phyloP scores from a whole-genome alignment of 2,888 invertebrate species.

The Galerucella calmariensis region DNA sequence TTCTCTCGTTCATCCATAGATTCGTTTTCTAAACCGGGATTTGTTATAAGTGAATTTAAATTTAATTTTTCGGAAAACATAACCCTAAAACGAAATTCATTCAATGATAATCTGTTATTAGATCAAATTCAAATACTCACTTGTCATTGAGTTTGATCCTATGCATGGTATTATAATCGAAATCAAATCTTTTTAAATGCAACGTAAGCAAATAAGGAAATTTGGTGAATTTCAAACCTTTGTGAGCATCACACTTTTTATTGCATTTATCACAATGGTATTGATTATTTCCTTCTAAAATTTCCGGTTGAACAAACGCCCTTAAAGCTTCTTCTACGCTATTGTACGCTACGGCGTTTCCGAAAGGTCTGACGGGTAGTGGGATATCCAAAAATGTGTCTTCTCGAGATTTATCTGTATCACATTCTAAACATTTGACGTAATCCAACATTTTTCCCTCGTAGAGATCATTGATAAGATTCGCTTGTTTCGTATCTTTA shows the following conservation, averaged over 20 bases:
- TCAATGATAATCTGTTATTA: background rate
- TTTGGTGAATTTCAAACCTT: conserved; percentile 86
- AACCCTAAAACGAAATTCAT: conserved; percentile 69
- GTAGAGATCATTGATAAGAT: conserved; percentile 84
- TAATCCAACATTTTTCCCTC: conserved; percentile 85
- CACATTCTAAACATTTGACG: conserved; percentile 88
- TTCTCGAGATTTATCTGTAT: conserved; percentile 82
- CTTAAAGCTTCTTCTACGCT: conserved; percentile 84
- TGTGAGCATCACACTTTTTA: conserved; percentile 89
- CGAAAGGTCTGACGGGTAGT: conserved; percentile 85
- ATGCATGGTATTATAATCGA: conserved; percentile 85
- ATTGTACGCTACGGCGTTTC: conserved; percentile 78
- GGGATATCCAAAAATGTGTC: conserved; percentile 90
- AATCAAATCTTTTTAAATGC: conserved; percentile 90
- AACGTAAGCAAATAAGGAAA: conserved; percentile 89
- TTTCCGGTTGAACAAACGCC: conserved; percentile 87
- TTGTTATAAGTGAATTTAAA: conserved; percentile 76
- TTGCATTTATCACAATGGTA: conserved; percentile 88
- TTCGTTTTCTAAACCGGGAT: conserved; percentile 57
- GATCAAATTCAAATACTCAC: conserved; percentile 64
- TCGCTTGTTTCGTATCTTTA: conserved; percentile 82
- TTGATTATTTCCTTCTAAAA: conserved; percentile 84
- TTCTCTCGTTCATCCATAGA: conserved; percentile 65
- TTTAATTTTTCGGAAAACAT: conserved; percentile 84
- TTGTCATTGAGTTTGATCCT: conserved; percentile 89